Conservation (phyloP, 1,140 invertebrate genomes). For the Lordiphosa mommai region DNA sequence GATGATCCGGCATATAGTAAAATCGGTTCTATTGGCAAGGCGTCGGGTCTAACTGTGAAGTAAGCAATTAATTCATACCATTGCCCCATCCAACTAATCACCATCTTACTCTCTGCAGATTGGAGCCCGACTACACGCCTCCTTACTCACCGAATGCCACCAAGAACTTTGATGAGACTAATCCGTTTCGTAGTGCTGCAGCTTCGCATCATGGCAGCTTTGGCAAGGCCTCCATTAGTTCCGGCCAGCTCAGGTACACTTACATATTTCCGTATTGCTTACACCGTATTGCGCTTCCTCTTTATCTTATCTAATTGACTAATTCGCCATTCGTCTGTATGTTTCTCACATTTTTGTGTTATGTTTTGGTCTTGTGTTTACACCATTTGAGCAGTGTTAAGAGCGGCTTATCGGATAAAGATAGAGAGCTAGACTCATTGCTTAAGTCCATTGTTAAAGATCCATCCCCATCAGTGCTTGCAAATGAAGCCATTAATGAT, state of each 20-base stretch:
- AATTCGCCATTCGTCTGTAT: constrained; percentile 55
- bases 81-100: not conserved
- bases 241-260: constrained; percentile 70
- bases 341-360: constrained; percentile 38
- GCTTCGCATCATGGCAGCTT: constrained; percentile 76
- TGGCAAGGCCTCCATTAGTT: constrained; percentile 79
- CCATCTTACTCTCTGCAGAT: constrained; percentile 23
- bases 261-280: not conserved
- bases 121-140: constrained; percentile 65
- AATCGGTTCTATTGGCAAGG: constrained; percentile 75
- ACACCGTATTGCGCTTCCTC: constrained; percentile 29
- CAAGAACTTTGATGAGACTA: constrained; percentile 76
- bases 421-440: constrained; percentile 82
- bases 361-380: constrained; percentile 40
- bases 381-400: constrained; percentile 80
- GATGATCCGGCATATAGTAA: constrained; percentile 75
- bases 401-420: constrained; percentile 81
- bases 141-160: constrained; percentile 68
- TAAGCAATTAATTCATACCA: constrained; percentile 19
- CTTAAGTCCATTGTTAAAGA: constrained; percentile 83
- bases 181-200: constrained; percentile 70
- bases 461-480: constrained; percentile 81
- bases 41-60: constrained; percentile 73
- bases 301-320: constrained; percentile 31
- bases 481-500: constrained; percentile 80